These are phyloP conservation scores for Rutpela maculata DNA, from an alignment of 2,888 invertebrate species.

Conservation along the genomic window DNA sequence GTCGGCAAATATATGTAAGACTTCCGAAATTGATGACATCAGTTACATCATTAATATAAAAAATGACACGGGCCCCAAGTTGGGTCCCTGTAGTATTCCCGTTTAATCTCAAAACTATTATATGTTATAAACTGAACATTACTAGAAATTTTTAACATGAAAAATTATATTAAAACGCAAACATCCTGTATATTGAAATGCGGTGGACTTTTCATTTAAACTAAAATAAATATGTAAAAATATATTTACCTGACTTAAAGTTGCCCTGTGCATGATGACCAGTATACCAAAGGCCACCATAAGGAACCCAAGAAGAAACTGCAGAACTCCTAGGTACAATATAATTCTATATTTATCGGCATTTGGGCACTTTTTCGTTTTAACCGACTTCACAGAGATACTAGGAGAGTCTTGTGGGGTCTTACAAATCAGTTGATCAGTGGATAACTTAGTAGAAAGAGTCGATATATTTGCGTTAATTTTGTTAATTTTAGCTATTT, in stretches of 20 bases:
- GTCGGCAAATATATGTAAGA: too few relatives aligned
- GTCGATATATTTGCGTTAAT: conserved; percentile 54
- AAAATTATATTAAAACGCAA: too few relatives aligned
- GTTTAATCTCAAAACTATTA: too few relatives aligned
- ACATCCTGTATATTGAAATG: too few relatives aligned
- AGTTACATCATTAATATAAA: too few relatives aligned
- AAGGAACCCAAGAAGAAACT: conserved; percentile 79
- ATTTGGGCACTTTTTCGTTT: conserved; percentile 47
- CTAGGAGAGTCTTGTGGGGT: conserved; percentile 72
- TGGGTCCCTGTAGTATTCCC: too few relatives aligned
- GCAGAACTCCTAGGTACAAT: conserved; percentile 77
- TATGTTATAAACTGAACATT: too few relatives aligned
- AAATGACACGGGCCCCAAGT: too few relatives aligned
- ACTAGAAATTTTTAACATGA: too few relatives aligned
- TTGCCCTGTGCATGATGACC: conserved; percentile 79
- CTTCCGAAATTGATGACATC: too few relatives aligned
- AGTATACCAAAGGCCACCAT: conserved; percentile 80
- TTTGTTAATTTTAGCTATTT: background rate
- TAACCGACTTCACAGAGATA: conserved; percentile 60
- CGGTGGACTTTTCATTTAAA: too few relatives aligned
- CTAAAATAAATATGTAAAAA: background rate
- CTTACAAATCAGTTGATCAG: conserved; percentile 78
- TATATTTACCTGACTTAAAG: conserved; percentile 70
- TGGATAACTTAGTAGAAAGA: conserved; percentile 72
- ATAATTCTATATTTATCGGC: conserved; percentile 65